Evolutionary conservation across 2,888 invertebrate genomes (phyloP).

Genomic region (Hyppa rectilinea): DNA sequence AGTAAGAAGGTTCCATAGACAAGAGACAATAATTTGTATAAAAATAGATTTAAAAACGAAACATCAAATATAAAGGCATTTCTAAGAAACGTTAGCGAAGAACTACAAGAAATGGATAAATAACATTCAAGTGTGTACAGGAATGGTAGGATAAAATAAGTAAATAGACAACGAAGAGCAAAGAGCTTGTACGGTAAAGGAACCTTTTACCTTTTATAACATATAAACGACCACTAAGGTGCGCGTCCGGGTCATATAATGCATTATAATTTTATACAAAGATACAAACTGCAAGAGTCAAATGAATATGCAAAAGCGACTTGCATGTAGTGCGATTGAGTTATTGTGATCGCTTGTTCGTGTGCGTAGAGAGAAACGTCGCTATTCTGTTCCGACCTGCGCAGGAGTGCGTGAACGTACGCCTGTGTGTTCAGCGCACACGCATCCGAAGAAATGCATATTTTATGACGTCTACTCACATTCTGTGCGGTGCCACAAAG

Average conservation of each 20-base stretch:
- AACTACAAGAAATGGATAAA: constrained; percentile 52
- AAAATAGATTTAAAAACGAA: constrained; percentile 17
- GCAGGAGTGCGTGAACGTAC: constrained; percentile 50
- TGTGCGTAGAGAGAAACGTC: constrained; percentile 72
- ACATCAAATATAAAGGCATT: constrained; percentile 6
- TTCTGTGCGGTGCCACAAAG: constrained; percentile 91
- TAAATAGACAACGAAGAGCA: constrained; percentile 58
- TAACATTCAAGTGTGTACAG: constrained; percentile 53
- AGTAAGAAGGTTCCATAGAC: background rate
- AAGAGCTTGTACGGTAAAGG: constrained; percentile 52
- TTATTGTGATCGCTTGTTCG: constrained; percentile 83
- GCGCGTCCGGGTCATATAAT: constrained; percentile 85
- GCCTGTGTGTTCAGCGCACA: constrained; percentile 73
- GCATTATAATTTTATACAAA: constrained; percentile 91
- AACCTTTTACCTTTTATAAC: constrained; percentile 73
- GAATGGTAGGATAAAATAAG: constrained; percentile 62
- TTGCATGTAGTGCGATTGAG: constrained; percentile 87
- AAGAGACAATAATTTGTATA: constrained; percentile 1
- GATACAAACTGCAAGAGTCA: constrained; percentile 87
- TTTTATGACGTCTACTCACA: constrained; percentile 90
- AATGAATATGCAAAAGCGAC: constrained; percentile 89
- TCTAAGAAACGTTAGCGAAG: constrained; percentile 32
- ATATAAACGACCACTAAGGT: constrained; percentile 77
- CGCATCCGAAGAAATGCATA: constrained; percentile 89
- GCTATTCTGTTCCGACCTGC: constrained; percentile 55